These are phyloP conservation scores for Hololepta plana DNA, from an alignment of 2,888 invertebrate species.

Conservation along the genomic window DNA sequence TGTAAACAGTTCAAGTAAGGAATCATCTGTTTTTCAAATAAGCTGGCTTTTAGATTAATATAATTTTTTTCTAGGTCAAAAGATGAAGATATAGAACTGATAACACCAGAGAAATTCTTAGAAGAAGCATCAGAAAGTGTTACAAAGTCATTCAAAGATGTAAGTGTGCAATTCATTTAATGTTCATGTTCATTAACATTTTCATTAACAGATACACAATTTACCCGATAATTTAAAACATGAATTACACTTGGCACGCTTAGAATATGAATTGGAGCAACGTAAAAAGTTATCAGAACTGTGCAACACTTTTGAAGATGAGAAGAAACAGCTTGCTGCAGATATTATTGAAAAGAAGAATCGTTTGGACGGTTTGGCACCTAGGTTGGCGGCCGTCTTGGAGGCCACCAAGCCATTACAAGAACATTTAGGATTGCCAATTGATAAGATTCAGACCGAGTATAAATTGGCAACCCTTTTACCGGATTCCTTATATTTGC, in stretches of 20 bases:
- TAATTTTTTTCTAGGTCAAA: constrained; percentile 43
- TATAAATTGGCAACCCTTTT: constrained; percentile 56
- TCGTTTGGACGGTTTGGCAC: constrained; percentile 63
- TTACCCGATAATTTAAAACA: constrained; percentile 32
- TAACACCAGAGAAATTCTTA: constrained; percentile 69
- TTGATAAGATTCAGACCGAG: constrained; percentile 63
- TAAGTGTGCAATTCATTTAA: constrained; percentile 10
- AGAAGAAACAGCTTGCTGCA: constrained; percentile 57
- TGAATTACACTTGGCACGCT: constrained; percentile 61
- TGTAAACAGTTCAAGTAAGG: constrained; percentile 79
- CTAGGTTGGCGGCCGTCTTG: constrained; percentile 52
- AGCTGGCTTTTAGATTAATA: background rate
- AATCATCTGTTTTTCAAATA: constrained; percentile 5
- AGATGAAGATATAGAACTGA: constrained; percentile 82
- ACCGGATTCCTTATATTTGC: constrained; percentile 66
- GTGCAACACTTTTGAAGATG: constrained; percentile 54
- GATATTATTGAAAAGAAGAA: constrained; percentile 21
- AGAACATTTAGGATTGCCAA: constrained; percentile 64
- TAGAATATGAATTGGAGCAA: constrained; percentile 85
- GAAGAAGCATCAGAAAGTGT: constrained; percentile 50
- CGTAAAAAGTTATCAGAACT: constrained; percentile 64
- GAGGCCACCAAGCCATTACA: constrained; percentile 77
- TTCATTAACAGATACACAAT: constrained; percentile 3
- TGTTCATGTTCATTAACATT: background rate
- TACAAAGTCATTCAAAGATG: constrained; percentile 18